These are phyloP conservation scores for Masticophis lateralis DNA, from an alignment of 2,797 vertebrate species.

Conservation along the genomic window DNA sequence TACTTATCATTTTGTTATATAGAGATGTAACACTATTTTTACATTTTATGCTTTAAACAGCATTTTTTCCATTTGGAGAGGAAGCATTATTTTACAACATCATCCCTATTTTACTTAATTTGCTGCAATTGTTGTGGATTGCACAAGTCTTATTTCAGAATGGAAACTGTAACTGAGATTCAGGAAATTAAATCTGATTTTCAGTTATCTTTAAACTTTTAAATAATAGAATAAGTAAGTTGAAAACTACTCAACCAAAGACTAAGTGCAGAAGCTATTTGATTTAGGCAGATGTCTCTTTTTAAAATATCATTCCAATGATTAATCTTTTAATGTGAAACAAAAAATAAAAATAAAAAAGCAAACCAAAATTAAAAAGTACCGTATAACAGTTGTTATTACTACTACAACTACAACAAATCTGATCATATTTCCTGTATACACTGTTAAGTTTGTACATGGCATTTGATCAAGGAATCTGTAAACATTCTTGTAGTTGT, in stretches of 20 bases:
- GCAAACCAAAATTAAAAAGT: neutral
- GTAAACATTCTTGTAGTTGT: neutral
- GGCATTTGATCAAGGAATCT: neutral
- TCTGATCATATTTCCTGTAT: neutral
- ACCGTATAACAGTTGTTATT: neutral
- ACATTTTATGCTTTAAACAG: neutral
- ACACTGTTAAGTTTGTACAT: neutral
- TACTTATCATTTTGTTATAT: neutral
- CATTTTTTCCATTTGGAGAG: neutral
- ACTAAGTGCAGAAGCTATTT: neutral
- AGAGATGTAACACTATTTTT: neutral
- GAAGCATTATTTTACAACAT: neutral
- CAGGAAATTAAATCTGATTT: neutral
- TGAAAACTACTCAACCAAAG: neutral
- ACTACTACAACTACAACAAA: neutral
- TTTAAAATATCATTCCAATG: neutral
- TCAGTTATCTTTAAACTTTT: neutral
- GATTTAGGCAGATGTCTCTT: neutral
- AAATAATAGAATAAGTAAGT: neutral
- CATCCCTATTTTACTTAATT: neutral
- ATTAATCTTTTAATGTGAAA: neutral
- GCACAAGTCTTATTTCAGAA: neutral
- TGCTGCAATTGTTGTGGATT: neutral
- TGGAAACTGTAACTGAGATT: neutral
- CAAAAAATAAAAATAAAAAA: neutral